A percentile compares a stretch with the other conserved stretches of the same genome.
Conservation (phyloP, 1,140 invertebrate species). For the Neomicropteryx cornuta region DNA sequence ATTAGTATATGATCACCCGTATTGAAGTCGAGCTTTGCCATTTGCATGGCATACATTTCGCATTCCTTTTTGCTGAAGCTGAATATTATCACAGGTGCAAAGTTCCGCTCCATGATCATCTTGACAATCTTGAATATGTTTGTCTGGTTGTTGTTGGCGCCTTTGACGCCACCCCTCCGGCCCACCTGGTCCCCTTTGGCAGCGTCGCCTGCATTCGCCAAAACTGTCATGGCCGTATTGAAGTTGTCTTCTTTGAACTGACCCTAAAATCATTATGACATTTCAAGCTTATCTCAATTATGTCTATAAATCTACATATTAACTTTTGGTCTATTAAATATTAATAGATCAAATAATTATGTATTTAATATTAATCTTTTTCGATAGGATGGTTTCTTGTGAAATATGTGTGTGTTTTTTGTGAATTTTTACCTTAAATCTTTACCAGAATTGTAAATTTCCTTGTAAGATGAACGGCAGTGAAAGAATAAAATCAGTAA, state of each 20-base stretch:
- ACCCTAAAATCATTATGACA: constrained; percentile 48
- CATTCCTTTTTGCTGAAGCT: constrained; percentile 99
- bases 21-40: constrained; percentile 96
- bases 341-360: no score
- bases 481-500: no score
- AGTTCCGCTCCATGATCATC: constrained; percentile 97
- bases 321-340: no score
- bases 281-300: not conserved
- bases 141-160: constrained; percentile 53
- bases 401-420: no score
- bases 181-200: constrained; percentile 66
- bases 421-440: no score
- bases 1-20: constrained; percentile 45
- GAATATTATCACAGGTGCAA: constrained; percentile 97
- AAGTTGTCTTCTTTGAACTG: constrained; percentile 97
- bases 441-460: no score
- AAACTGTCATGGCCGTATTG: constrained; percentile 84
- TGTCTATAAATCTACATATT: not conserved
- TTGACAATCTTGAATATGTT: constrained; percentile 97
- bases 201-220: constrained; percentile 64
- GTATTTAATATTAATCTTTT: no score
- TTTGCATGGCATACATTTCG: constrained; percentile 91
- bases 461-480: no score
- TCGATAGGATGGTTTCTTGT: no score
- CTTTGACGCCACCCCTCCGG: constrained; percentile 52